These are phyloP conservation scores for Spicauda simplicius DNA, from an alignment of 2,888 invertebrate genomes.

Conservation along the genomic window DNA sequence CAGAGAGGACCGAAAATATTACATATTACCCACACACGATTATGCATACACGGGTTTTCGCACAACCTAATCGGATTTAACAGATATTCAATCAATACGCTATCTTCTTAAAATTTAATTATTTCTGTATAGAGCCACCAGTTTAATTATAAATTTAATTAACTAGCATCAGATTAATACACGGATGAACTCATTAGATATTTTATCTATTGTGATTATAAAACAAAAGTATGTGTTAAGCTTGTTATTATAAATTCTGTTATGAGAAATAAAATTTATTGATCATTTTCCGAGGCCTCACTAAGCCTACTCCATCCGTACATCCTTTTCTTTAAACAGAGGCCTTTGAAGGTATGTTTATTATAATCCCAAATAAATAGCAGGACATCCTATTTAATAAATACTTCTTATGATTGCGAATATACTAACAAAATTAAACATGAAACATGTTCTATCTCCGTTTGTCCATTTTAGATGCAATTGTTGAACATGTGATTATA, in stretches of 20 bases:
- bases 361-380: no score
- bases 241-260: not conserved
- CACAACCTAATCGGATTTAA: not conserved
- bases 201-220: not conserved
- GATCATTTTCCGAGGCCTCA: no score
- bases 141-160: conserved; percentile 6
- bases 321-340: no score
- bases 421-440: no score
- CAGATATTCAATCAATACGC: not conserved
- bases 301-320: no score
- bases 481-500: no score
- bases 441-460: no score
- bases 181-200: not conserved
- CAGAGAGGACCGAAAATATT: not conserved
- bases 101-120: not conserved
- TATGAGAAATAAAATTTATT: no score
- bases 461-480: no score
- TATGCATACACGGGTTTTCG: not conserved
- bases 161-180: conserved; percentile 1
- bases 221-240: not conserved
- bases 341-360: no score
- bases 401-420: no score
- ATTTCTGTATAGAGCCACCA: not conserved
- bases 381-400: no score
- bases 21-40: not conserved